Conservation (phyloP, 2,888 invertebrate species). For the Nemotelus pantherinus region DNA sequence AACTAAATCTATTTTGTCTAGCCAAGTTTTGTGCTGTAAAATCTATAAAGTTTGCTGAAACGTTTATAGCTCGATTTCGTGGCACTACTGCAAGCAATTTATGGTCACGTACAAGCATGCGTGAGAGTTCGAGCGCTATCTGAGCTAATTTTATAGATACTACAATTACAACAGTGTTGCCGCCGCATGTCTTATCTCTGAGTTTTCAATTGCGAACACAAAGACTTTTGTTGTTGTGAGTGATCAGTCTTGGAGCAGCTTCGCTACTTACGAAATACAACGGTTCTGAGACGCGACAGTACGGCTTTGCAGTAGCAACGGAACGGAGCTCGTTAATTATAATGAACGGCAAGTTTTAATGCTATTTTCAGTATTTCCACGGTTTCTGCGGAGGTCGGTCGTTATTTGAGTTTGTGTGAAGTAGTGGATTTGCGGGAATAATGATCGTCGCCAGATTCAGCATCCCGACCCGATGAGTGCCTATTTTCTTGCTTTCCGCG, state of each 20-base stretch:
- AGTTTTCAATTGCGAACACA: background rate
- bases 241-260: background rate
- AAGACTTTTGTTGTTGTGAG: too few relatives aligned
- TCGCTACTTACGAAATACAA: background rate
- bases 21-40: background rate
- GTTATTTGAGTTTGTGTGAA: background rate
- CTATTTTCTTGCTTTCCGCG: conserved; percentile 12
- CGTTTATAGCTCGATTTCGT: background rate
- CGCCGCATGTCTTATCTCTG: conserved; percentile 6
- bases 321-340: background rate
- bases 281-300: too few relatives aligned
- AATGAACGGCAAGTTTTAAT: conserved; percentile 4
- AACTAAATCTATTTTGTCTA: too few relatives aligned
- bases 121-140: conserved; percentile 2
- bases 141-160: background rate
- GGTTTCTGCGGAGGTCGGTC: conserved; percentile 25
- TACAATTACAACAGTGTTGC: background rate
- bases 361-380: conserved; percentile 36
- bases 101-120: background rate
- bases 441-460: conserved; percentile 1
- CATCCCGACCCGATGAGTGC: conserved; percentile 9
- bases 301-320: background rate
- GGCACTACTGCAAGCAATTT: conserved; percentile 26
- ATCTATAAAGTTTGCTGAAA: background rate
- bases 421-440: background rate